These are phyloP conservation scores for Drosophila mulleri DNA, from an alignment of 2,888 invertebrate species.

Conservation along the genomic window DNA sequence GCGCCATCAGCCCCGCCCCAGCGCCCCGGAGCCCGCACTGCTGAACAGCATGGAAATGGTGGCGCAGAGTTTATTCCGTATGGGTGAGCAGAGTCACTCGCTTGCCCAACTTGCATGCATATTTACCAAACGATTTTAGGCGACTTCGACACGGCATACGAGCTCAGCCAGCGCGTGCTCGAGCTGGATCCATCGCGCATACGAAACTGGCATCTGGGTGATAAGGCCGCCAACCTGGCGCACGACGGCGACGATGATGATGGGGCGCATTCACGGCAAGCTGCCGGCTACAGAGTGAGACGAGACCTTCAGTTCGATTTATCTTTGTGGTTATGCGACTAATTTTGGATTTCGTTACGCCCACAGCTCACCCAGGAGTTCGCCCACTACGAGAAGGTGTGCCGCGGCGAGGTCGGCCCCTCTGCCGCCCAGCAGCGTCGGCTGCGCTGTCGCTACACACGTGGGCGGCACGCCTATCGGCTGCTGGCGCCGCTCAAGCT, in stretches of 20 bases:
- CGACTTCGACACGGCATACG: constrained; percentile 73
- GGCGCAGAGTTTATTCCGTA: constrained; percentile 74
- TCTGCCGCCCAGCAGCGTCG: constrained; percentile 65
- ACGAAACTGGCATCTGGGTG: constrained; percentile 70
- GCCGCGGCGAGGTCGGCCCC: constrained; percentile 73
- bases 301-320: constrained; percentile 22
- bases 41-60: constrained; percentile 78
- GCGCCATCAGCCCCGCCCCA: constrained; percentile 87
- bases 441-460: constrained; percentile 73
- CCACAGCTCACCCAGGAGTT: constrained; percentile 74
- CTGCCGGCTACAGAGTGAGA: constrained; percentile 62
- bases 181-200: constrained; percentile 69
- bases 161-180: constrained; percentile 73
- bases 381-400: constrained; percentile 85
- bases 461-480: constrained; percentile 57
- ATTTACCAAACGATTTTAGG: constrained; percentile 58
- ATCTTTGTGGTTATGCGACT: constrained; percentile 18
- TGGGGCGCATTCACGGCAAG: constrained; percentile 32
- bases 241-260: constrained; percentile 23
- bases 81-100: constrained; percentile 66
- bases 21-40: constrained; percentile 47
- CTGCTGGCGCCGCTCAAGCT: constrained; percentile 85
- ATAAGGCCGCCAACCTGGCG: constrained; percentile 46
- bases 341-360: constrained; percentile 29
- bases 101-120: constrained; percentile 34